Evolutionary conservation across 2,888 invertebrate species (phyloP), one percentile per base, ranked within the genome.

Genomic region (Synanthedon tipuliformis): DNA sequence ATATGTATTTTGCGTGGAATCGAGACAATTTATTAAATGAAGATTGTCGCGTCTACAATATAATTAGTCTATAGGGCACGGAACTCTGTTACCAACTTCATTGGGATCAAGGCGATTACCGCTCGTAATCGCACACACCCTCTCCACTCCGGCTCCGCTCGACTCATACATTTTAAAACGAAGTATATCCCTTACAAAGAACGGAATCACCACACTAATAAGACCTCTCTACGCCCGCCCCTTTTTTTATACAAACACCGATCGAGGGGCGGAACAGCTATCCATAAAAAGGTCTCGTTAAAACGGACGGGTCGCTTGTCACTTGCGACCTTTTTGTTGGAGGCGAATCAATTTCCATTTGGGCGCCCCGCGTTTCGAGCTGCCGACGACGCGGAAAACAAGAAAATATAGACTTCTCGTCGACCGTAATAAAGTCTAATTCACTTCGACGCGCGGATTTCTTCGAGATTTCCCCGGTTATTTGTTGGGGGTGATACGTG

Each of bases 21-120:
- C 8, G 34, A 34, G 3, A 10, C 27, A 34, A 34, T 34, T 34
- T 34, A 34, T 34, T 34, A 34, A 56, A 55, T 57, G 57, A 58
- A 54, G 55, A 59, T 5, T 56, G 61, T 57, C 57, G 55, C 57
- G 58, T 65, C 73, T 66, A 60, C 34, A 59, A 56, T 52, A 59
- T 52, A 59, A 62, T 40, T 68, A 62, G 60, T 70, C 59, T 59
- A 53, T 59, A 62, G 65, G 67, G 59, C 70, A 64, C 65, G 68
- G 64, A 73, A 76, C 73, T 76, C 75, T 69, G 80, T 79, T 78
- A 71, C 76, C 75, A 78, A 80, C 81, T 80, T 82, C 80, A 80
- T 79, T 65, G 81, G 79, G 81, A 82, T 82, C 82, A 81, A 75
- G 78, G 71, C 80, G 82, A 85, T 84, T 82, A 83, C 83, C 71